These are phyloP conservation scores for Drosophila nikananu DNA, from an alignment of 1,140 invertebrate genomes.

Conservation along the genomic window DNA sequence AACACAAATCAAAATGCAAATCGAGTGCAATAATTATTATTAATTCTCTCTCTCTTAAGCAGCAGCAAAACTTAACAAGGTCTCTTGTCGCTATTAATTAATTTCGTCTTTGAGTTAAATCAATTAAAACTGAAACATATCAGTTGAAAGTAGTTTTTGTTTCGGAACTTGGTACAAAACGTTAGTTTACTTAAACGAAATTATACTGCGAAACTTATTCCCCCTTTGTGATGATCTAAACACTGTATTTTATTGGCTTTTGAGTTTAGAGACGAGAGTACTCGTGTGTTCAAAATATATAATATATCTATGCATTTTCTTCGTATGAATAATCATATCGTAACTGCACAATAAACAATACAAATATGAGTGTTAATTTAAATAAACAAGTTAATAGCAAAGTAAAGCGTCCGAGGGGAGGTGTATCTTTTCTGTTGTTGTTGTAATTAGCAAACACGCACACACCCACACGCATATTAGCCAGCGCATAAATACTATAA, in stretches of 20 bases:
- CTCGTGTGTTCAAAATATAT: no score
- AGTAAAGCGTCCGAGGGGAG: conserved; percentile 3
- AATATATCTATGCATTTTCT: conserved; percentile 50
- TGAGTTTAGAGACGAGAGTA: conserved; percentile 10
- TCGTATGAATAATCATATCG: conserved; percentile 74
- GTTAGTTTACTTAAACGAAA: conserved; percentile 31
- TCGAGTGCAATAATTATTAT: conserved; percentile 77
- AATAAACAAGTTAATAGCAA: conserved; percentile 26
- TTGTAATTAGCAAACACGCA: conserved; percentile 62
- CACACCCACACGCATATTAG: conserved; percentile 26
- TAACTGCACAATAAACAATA: conserved; percentile 67
- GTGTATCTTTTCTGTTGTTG: conserved; percentile 60
- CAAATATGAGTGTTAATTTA: conserved; percentile 44
- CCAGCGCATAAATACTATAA: conserved; percentile 31
- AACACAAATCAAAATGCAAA: conserved; percentile 74
- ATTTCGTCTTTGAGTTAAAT: conserved; percentile 5
- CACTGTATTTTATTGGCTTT: conserved; percentile 21
- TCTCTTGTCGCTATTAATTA: conserved; percentile 5
- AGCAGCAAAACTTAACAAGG: conserved; percentile 25
- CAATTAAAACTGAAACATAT: conserved; percentile 50
- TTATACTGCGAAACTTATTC: conserved; percentile 10
- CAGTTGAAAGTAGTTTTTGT: conserved; percentile 42
- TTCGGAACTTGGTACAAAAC: conserved; percentile 53
- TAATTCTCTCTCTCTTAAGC: conserved; percentile 53
- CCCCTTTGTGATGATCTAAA: conserved; percentile 23